These are phyloP conservation scores for Trachelus stipa DNA, from an alignment of 2,888 invertebrate genomes.

Conservation along the genomic window DNA sequence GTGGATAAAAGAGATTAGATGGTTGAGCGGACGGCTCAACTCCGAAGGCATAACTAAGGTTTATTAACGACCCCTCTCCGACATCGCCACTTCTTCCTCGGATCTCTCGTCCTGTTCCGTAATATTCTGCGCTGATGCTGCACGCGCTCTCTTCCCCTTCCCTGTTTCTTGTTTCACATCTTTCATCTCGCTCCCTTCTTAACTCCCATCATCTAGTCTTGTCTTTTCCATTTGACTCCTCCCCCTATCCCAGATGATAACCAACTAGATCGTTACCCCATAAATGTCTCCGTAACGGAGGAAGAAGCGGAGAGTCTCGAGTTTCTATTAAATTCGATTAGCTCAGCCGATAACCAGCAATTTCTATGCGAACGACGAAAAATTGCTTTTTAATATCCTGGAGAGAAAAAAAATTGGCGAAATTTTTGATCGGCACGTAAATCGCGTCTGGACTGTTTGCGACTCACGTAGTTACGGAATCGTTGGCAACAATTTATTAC, in stretches of 20 bases:
- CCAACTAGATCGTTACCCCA: slow-evolving; percentile 38
- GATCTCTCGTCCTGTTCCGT: slow-evolving; percentile 23
- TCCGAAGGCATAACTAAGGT: slow-evolving; percentile 49
- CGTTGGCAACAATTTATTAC: too few species aligned
- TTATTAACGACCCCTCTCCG: slow-evolving; percentile 49
- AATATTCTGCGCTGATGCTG: slow-evolving; percentile 14
- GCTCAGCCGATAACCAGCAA: slow-evolving; percentile 30
- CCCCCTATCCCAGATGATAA: slow-evolving; percentile 24
- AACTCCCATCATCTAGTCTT: slow-evolving; percentile 11
- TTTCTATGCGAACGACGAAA: slow-evolving; percentile 43
- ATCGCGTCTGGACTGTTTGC: too few species aligned
- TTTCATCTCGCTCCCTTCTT: not conserved
- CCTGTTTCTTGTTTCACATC: not conserved
- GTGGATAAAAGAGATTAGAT: slow-evolving; percentile 59
- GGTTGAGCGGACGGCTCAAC: slow-evolving; percentile 47
- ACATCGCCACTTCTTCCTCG: slow-evolving; percentile 6
- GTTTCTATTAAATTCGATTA: slow-evolving; percentile 33
- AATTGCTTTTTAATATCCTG: not conserved
- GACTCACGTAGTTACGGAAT: too few species aligned
- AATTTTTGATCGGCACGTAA: too few species aligned
- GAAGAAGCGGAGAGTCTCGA: not conserved
- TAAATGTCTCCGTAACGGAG: not conserved
- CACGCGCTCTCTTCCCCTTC: slow-evolving; percentile 2
- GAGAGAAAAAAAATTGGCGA: too few species aligned
- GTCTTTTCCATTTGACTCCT: slow-evolving; percentile 17